Evolutionary conservation across 1,140 invertebrate species (phyloP), one percentile per base, ranked within the genome.

Genomic region (Dreissena polymorpha): DNA sequence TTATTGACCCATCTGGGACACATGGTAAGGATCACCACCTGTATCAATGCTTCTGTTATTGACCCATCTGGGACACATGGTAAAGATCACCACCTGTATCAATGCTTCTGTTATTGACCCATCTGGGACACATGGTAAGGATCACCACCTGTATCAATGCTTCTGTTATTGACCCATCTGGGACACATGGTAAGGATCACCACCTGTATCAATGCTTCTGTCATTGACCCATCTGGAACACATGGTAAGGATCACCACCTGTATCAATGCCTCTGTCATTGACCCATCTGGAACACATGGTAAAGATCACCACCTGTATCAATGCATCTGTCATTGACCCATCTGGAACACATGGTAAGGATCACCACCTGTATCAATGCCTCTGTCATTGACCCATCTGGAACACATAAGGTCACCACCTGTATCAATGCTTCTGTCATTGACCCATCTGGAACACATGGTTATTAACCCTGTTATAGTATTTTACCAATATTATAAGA

Each of bases 71-170:
- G 97, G 90, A 96, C 95, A 84, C 84, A 89, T n/a, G n/a, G n/a
- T n/a, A n/a, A n/a, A n/a, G n/a, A n/a, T n/a, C n/a, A n/a, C 97
- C 8, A 95, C 96, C 3, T 94, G 97, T 49, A 94, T 99, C 57
- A 97, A 97, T 91, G 93, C 98, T 82, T 96, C 97, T 2, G 96
- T 99, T 8, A 96, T 99, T 29, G 98, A 99, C 94, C 97, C 98
- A 10, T 96, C 96, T 6, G 96, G 97, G 90, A 96, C 95, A 84
- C 84, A 89, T n/a, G n/a, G n/a, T n/a, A n/a, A n/a, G n/a, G n/a
- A n/a, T n/a, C n/a, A n/a, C 97, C 8, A 95, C 96, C 3, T 94
- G 97, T 49, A 94, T 99, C 57, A 97, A 97, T 91, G 93, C 98
- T 82, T 96, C 97, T 2, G 96, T 99, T 8, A 96, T 99, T 29